These are phyloP conservation scores for Asbolus verrucosus DNA, from an alignment of 1,140 invertebrate genomes.

Conservation along the genomic window DNA sequence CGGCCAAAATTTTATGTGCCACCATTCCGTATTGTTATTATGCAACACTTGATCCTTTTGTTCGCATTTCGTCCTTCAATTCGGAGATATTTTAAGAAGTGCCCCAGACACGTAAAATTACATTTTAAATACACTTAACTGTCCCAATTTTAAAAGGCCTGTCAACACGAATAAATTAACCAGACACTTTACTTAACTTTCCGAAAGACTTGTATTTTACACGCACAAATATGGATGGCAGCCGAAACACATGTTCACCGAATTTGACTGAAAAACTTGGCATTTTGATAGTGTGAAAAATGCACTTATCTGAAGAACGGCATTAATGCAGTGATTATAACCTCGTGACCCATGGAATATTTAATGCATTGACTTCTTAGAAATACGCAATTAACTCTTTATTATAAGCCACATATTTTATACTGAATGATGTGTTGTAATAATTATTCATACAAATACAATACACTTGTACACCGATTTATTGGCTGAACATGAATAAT, in stretches of 20 bases:
- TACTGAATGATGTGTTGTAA: conserved; percentile 28
- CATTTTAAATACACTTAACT: background rate
- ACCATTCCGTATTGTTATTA: too few relatives aligned
- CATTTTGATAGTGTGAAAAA: conserved; percentile 12
- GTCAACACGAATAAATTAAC: conserved; percentile 3
- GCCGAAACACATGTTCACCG: background rate
- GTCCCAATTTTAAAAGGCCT: conserved; percentile 1
- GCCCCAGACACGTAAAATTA: conserved; percentile 5
- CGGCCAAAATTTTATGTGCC: too few relatives aligned
- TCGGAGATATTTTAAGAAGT: too few relatives aligned
- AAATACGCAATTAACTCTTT: conserved; percentile 35
- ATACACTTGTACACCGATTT: background rate
- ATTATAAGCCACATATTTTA: conserved; percentile 38
- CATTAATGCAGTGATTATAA: conserved; percentile 23
- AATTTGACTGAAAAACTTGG: background rate
- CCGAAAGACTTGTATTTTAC: conserved; percentile 1
- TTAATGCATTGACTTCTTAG: conserved; percentile 42
- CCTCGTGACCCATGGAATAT: conserved; percentile 37
- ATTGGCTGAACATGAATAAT: background rate
- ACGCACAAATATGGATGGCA: background rate
- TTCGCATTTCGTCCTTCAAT: too few relatives aligned
- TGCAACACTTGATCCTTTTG: too few relatives aligned
- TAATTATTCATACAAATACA: conserved; percentile 2
- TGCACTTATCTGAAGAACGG: conserved; percentile 16
- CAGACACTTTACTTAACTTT: conserved; percentile 3